phyloP scores from a whole-genome alignment of 2,888 invertebrate species.

The Ochlodes sylvanus region DNA sequence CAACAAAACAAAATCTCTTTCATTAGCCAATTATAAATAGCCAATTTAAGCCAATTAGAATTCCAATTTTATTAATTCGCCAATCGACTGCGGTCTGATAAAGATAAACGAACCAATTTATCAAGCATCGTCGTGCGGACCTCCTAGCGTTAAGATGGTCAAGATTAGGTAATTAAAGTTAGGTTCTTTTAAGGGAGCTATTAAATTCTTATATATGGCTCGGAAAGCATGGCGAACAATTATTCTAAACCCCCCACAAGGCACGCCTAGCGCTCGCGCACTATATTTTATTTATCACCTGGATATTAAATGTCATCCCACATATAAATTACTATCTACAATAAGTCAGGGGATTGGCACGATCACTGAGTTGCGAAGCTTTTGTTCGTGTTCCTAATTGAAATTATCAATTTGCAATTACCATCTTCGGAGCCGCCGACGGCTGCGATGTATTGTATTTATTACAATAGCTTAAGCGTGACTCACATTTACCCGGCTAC shows the following conservation, averaged over 20 bases:
- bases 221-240: constrained; percentile 53
- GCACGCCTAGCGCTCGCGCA: constrained; percentile 50
- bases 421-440: constrained; percentile 47
- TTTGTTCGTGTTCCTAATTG: constrained; percentile 61
- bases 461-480: constrained; percentile 36
- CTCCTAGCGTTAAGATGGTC: constrained; percentile 66
- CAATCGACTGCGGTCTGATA: constrained; percentile 46
- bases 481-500: constrained; percentile 29
- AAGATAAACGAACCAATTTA: constrained; percentile 51
- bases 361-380: constrained; percentile 54
- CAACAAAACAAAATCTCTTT: constrained; percentile 12
- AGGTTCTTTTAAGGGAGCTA: constrained; percentile 75
- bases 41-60: constrained; percentile 36
- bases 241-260: constrained; percentile 72
- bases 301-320: constrained; percentile 71
- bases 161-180: constrained; percentile 77
- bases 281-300: constrained; percentile 67
- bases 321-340: constrained; percentile 68
- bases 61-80: constrained; percentile 41
- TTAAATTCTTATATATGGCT: constrained; percentile 70
- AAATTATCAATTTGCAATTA: constrained; percentile 61
- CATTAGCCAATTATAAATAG: constrained; percentile 31
- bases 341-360: constrained; percentile 60
- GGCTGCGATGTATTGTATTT: constrained; percentile 44
- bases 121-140: constrained; percentile 57